phyloP scores from a whole-genome alignment of 2,888 invertebrate species.

The Deilephila elpenor region DNA sequence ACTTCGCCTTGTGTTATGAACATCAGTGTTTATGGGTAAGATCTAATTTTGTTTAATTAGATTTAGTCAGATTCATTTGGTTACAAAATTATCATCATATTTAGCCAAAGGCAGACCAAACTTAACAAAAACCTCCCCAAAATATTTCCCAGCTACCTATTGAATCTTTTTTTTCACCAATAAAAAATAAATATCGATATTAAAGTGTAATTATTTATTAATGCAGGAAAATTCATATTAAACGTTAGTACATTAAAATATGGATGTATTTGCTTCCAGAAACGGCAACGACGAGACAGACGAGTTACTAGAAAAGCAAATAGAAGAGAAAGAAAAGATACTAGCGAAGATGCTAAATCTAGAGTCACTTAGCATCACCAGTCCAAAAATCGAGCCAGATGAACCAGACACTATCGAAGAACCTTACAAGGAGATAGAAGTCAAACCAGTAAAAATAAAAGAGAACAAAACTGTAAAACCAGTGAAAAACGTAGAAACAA shows the following conservation, averaged over 20 bases:
- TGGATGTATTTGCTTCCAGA: slow-evolving; percentile 55
- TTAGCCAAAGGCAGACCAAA: no score
- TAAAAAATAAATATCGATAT: no score
- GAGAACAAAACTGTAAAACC: slow-evolving; percentile 33
- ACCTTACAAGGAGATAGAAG: slow-evolving; percentile 36
- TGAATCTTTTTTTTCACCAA: no score
- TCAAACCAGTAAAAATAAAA: slow-evolving; percentile 29
- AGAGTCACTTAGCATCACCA: slow-evolving; percentile 76
- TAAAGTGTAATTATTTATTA: no score
- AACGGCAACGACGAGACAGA: slow-evolving; percentile 83
- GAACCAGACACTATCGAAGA: slow-evolving; percentile 5
- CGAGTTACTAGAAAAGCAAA: slow-evolving; percentile 88
- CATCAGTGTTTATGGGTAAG: slow-evolving; percentile 64
- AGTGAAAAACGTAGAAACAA: slow-evolving; percentile 39
- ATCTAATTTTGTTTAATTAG: slow-evolving; percentile 20
- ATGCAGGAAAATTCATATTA: no score
- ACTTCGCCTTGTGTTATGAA: slow-evolving; percentile 71
- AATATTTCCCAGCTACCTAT: no score
- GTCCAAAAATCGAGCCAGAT: slow-evolving; percentile 36
- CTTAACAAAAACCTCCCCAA: no score
- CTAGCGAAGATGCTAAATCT: slow-evolving; percentile 88
- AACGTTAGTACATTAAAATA: no score
- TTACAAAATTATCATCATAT: no score
- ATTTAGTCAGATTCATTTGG: no score
- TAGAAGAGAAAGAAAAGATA: slow-evolving; percentile 90